phyloP scores from a whole-genome alignment of 2,797 vertebrate genomes.

The Xiphophorus birchmanni region DNA sequence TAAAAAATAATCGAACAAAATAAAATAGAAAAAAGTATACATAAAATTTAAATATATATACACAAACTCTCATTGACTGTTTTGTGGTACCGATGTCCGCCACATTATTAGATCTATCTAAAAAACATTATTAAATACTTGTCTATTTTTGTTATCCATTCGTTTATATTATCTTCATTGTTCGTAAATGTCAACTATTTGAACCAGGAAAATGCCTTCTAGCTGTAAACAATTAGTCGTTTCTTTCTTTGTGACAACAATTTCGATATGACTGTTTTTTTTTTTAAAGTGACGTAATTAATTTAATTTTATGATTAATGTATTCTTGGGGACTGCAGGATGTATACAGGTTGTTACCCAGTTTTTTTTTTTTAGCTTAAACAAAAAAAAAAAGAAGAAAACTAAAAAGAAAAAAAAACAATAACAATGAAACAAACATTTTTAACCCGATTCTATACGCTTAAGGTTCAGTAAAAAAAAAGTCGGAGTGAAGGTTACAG shows the following conservation, averaged over 20 bases:
- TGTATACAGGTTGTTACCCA: neutral
- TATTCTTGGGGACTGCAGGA: constrained; percentile 10
- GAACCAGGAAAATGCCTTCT: neutral
- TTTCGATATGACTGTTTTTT: neutral
- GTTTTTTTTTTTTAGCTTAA: constrained; percentile 13
- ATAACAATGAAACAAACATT: neutral
- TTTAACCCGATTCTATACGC: constrained; percentile 21
- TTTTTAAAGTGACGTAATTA: neutral
- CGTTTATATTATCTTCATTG: neutral
- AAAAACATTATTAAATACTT: neutral
- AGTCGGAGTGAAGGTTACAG: constrained; percentile 49
- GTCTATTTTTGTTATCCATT: neutral
- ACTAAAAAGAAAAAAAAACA: neutral
- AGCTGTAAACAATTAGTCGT: neutral
- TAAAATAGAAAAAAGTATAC: neutral
- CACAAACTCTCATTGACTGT: too few relatives aligned
- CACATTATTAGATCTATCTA: neutral
- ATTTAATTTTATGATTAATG: neutral
- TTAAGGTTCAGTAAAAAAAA: constrained; percentile 31
- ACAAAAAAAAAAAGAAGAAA: neutral
- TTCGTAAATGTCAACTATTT: neutral
- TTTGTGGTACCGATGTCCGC: neutral
- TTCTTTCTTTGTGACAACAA: constrained; percentile 12
- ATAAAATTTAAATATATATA: too few relatives aligned
- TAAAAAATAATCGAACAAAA: neutral